These are phyloP conservation scores for Drosophila pseudotalamancana DNA, from an alignment of 2,888 invertebrate genomes.

Conservation along the genomic window DNA sequence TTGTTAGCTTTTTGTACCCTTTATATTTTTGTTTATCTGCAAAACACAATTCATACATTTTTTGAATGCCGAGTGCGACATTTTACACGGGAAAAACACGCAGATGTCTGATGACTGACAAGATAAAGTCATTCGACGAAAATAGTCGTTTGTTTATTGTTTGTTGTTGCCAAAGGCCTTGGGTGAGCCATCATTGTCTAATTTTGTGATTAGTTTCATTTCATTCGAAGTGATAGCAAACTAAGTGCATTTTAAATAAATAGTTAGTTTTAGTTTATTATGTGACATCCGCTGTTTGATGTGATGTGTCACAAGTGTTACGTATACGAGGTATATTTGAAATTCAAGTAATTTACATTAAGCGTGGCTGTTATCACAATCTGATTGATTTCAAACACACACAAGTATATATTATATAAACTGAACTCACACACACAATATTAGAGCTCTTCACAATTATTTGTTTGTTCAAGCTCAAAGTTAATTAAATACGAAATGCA, in stretches of 20 bases:
- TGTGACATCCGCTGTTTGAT: slow-evolving; percentile 6
- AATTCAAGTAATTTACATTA: slow-evolving; percentile 13
- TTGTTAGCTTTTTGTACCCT: slow-evolving; percentile 14
- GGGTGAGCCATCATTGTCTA: background rate
- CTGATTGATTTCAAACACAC: background rate
- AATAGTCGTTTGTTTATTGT: slow-evolving; percentile 47
- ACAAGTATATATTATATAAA: slow-evolving; percentile 9
- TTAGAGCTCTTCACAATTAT: background rate
- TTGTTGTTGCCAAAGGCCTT: slow-evolving; percentile 13
- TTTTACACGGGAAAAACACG: slow-evolving; percentile 59
- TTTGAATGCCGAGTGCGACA: slow-evolving; percentile 48
- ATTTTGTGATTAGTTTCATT: slow-evolving; percentile 41
- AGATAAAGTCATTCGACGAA: slow-evolving; percentile 55
- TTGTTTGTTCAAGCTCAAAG: slow-evolving; percentile 20
- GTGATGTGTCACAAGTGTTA: background rate
- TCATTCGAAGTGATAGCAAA: slow-evolving; percentile 39
- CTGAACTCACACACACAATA: background rate
- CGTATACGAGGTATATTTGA: background rate
- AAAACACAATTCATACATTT: slow-evolving; percentile 20
- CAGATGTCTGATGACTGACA: slow-evolving; percentile 32
- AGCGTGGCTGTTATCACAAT: slow-evolving; percentile 16
- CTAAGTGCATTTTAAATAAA: slow-evolving; percentile 46
- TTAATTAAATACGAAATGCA: slow-evolving; percentile 36
- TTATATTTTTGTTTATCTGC: slow-evolving; percentile 40
- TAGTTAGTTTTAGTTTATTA: slow-evolving; percentile 13